phyloP scores from a whole-genome alignment of 1,140 invertebrate genomes.

The Sycophaga agraensis region DNA sequence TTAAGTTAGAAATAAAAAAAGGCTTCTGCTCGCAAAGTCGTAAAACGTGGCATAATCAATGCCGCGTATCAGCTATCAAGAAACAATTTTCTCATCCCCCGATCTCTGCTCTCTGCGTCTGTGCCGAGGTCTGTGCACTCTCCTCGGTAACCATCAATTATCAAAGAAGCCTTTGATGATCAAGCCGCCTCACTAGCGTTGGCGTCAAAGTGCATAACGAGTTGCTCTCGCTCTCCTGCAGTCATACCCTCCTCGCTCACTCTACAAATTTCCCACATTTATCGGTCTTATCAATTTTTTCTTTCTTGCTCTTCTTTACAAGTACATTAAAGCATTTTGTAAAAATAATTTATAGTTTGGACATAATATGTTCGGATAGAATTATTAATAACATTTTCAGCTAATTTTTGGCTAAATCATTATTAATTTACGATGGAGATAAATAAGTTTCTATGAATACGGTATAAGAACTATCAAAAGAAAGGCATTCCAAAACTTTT shows the following conservation, averaged over 20 bases:
- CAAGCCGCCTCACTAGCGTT: background rate
- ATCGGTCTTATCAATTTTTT: conserved; percentile 6
- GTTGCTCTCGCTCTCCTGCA: background rate
- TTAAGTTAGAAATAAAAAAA: too few relatives aligned
- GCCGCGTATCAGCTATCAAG: background rate
- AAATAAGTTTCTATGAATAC: too few relatives aligned
- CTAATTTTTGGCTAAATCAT: too few relatives aligned
- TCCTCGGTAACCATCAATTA: background rate
- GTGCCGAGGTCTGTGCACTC: background rate
- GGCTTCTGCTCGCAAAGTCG: too few relatives aligned
- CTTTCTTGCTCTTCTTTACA: too few relatives aligned
- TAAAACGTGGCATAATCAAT: background rate
- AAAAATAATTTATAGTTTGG: too few relatives aligned
- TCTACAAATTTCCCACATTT: background rate
- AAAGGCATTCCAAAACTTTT: too few relatives aligned
- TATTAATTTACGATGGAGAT: too few relatives aligned
- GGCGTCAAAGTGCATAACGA: background rate
- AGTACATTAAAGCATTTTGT: too few relatives aligned
- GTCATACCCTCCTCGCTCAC: background rate
- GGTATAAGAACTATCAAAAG: too few relatives aligned
- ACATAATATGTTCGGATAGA: too few relatives aligned
- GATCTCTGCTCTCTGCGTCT: background rate
- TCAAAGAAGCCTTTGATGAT: conserved; percentile 18
- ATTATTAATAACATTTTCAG: too few relatives aligned
- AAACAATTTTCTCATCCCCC: background rate